Conservation (phyloP, 1,140 invertebrate species). For the Papilio polytes region DNA sequence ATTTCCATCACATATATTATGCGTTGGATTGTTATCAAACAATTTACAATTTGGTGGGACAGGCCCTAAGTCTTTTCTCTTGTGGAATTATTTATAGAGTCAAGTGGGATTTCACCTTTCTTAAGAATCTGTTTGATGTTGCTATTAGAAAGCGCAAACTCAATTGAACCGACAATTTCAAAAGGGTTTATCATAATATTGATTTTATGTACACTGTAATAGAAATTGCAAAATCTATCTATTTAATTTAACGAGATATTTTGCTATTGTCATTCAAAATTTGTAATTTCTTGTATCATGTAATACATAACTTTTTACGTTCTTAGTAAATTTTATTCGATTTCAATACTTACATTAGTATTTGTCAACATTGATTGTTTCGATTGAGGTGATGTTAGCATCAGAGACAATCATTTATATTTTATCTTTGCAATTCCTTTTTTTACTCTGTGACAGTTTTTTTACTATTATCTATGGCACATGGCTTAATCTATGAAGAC, state of each 20-base stretch:
- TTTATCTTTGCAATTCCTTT: too few relatives aligned
- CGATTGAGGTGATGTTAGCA: too few relatives aligned
- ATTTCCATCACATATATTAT: too few relatives aligned
- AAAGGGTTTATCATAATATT: not conserved
- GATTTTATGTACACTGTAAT: not conserved
- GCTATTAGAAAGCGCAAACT: not conserved
- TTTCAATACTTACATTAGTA: too few relatives aligned
- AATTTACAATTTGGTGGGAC: too few relatives aligned
- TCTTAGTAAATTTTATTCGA: not conserved
- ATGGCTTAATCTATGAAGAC: too few relatives aligned
- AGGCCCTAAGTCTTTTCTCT: not conserved
- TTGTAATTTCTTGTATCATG: not conserved
- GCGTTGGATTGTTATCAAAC: too few relatives aligned
- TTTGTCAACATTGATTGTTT: too few relatives aligned
- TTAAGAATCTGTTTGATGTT: constrained; percentile 15
- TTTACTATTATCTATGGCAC: too few relatives aligned
- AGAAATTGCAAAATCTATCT: too few relatives aligned
- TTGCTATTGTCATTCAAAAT: not conserved
- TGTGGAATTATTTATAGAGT: not conserved
- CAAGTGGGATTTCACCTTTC: not conserved
- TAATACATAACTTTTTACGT: not conserved
- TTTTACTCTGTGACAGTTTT: too few relatives aligned
- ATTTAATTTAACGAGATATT: not conserved
- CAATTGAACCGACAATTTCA: not conserved
- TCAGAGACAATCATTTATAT: too few relatives aligned